Evolutionary conservation across 30 jellyfish, hydroid and myxozoan genomes (phyloP).

Genomic region (Mastigias papua): DNA sequence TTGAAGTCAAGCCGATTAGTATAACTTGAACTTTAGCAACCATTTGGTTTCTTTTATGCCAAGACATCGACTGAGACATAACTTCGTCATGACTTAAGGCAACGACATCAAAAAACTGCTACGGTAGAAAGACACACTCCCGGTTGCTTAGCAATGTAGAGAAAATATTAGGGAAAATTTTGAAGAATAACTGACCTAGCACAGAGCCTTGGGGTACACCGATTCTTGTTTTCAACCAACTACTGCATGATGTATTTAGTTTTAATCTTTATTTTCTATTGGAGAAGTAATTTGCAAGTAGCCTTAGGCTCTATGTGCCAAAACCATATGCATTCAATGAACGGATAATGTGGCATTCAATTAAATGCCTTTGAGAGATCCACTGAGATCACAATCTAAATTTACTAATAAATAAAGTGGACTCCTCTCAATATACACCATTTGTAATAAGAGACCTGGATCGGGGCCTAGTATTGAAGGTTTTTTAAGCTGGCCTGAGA

Average conservation of each 20-base stretch:
- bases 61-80: neutral
- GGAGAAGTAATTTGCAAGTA: neutral
- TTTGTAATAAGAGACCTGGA: too few relatives aligned
- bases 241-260: neutral
- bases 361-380: neutral
- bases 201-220: neutral
- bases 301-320: neutral
- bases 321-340: neutral
- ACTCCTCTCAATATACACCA: too few relatives aligned
- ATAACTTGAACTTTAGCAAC: neutral
- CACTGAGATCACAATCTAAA: neutral
- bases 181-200: neutral
- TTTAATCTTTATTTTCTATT: neutral
- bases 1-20: neutral
- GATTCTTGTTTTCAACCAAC: neutral
- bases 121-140: neutral
- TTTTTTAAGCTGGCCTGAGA: too few relatives aligned
- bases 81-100: neutral
- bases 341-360: neutral
- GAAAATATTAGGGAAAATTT: neutral
- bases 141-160: neutral
- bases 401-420: too few relatives aligned
- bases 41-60: neutral
- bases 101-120: neutral
- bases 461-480: too few relatives aligned